Conservation (phyloP, 2,888 invertebrate genomes). For the Temnothorax ravouxi region DNA sequence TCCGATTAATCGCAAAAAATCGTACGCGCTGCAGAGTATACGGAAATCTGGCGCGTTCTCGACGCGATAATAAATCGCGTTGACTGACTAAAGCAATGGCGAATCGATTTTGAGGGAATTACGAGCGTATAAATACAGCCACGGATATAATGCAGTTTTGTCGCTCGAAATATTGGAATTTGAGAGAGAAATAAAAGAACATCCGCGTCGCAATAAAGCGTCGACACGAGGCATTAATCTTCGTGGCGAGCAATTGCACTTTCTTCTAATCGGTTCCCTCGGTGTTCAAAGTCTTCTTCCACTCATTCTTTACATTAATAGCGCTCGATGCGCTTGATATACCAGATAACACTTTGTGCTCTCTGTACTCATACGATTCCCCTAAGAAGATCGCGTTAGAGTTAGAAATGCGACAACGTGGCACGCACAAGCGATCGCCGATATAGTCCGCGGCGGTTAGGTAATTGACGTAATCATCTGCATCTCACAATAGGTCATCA, state of each 20-base stretch:
- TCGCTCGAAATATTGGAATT: neutral
- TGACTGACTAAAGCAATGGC: neutral
- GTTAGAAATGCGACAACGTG: neutral
- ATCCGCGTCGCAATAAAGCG: neutral
- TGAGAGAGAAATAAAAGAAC: neutral
- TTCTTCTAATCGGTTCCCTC: neutral
- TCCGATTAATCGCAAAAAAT: neutral
- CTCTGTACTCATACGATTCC: neutral
- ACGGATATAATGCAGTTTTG: neutral
- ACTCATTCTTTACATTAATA: neutral
- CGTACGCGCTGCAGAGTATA: neutral
- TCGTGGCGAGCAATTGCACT: neutral
- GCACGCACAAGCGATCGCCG: neutral
- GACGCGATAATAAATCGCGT: neutral
- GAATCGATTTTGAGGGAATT: neutral
- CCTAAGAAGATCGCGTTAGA: neutral
- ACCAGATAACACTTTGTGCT: neutral
- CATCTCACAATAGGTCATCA: constrained; percentile 53
- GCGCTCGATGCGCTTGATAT: neutral
- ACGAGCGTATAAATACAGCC: neutral
- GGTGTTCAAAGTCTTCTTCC: neutral
- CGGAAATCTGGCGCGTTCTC: no score
- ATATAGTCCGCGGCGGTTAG: constrained; percentile 42
- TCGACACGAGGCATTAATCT: neutral
- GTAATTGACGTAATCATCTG: constrained; percentile 51